Evolutionary conservation across 1,140 invertebrate species (phyloP), one percentile per base, ranked within the genome.

Genomic region (Drosophila erecta): DNA sequence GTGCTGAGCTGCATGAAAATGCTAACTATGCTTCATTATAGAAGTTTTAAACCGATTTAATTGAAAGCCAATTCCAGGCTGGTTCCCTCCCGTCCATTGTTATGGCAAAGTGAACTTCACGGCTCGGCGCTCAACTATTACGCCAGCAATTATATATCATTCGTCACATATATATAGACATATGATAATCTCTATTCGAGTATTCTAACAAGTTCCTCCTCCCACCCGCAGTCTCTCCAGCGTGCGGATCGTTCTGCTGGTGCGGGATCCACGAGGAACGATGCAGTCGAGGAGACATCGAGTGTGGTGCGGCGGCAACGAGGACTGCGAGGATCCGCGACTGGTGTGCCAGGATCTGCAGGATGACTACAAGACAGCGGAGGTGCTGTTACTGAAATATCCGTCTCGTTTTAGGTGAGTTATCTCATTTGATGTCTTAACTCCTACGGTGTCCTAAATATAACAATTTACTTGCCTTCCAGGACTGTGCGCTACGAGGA

Each of bases 401-500:
- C 96, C 96, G 11, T 91, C 93, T 46, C 94, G 94, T 62, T 95
- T 98, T 74, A 95, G 94, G 96, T 97, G 92, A 92, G 90, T 83
- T 17, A 14, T 43, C 7, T 14, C 15, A 37, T 30, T 30, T 30
- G 7, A 30, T 10, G 7, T 30, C 10, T 3, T 0, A 30, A 30
- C 8, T 30, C 0, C 2, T 6, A 8, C 27, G 6, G 27, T 30
- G 27, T 30, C 0, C 3, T 30, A 4, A 4, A 53, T 4, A 22
- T 10, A 14, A n/a, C 7, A 24, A 24, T 43, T 35, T 14, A 49
- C 6, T 14, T 22, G 0, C 40, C 55, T 93, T 93, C 4, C 92
- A 97, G 96, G 92, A 95, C 95, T 17, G 90, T 97, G 20, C 94
- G 97, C 1, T 98, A 97, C 90, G 97, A 98, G 93, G 97, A 98